Evolutionary conservation across 2,888 invertebrate species (phyloP).

Genomic region (Callyntrura guangdongensis): DNA sequence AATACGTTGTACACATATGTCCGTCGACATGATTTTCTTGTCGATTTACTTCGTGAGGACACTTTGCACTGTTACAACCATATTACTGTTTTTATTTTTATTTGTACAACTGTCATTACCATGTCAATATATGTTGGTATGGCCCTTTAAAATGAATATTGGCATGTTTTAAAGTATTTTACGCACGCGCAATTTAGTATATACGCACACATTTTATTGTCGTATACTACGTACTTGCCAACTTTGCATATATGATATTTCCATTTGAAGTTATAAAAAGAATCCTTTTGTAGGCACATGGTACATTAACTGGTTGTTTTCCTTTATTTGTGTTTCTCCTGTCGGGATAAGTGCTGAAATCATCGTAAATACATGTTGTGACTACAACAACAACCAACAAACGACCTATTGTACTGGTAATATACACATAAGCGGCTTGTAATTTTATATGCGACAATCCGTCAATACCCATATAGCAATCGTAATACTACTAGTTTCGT

Average conservation of each 20-base stretch:
- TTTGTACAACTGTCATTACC: conserved; percentile 31
- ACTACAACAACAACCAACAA: too few relatives aligned
- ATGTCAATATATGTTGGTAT: conserved; percentile 3
- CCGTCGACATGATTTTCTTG: not conserved
- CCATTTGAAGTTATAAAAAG: not conserved
- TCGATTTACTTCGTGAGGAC: not conserved
- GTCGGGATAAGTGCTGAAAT: too few relatives aligned
- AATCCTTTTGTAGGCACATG: too few relatives aligned
- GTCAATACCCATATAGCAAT: too few relatives aligned
- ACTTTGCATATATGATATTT: conserved; percentile 1
- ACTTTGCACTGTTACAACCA: not conserved
- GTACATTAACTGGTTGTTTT: not conserved
- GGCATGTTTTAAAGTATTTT: conserved; percentile 47
- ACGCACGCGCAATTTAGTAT: not conserved
- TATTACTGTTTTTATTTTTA: not conserved
- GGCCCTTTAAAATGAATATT: conserved; percentile 57
- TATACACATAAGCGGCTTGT: too few relatives aligned
- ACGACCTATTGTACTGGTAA: too few relatives aligned
- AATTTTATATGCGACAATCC: too few relatives aligned
- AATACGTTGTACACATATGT: not conserved
- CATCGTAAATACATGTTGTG: too few relatives aligned
- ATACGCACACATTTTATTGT: conserved; percentile 43
- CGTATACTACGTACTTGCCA: conserved; percentile 5
- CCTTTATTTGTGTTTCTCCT: not conserved
- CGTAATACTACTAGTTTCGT: conserved; percentile 1